Conservation (phyloP, 2,113 vertebrate genomes). For the Indicator indicator region DNA sequence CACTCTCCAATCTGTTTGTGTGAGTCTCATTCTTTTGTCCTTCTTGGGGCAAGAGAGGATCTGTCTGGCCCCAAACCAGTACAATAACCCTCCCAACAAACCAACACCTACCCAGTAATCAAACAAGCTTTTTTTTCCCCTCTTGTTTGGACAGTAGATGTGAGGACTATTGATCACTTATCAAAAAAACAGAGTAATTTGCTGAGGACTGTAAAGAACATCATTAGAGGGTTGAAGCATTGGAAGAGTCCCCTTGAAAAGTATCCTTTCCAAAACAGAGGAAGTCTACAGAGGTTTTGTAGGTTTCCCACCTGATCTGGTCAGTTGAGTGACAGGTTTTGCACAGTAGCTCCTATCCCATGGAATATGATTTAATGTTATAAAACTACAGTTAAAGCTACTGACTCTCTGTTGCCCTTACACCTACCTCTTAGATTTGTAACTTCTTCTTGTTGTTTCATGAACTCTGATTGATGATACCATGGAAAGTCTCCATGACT, state of each 20-base stretch:
- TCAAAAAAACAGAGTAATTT: conserved; percentile 28
- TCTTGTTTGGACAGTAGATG: not conserved
- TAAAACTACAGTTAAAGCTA: not conserved
- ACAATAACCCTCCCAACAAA: fast-evolving
- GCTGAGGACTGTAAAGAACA: not conserved
- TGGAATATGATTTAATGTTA: not conserved
- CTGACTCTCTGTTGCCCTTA: not conserved
- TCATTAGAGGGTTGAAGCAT: not conserved
- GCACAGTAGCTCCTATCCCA: not conserved
- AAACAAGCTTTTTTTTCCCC: not conserved
- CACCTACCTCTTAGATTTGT: not conserved
- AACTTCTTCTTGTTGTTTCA: not conserved
- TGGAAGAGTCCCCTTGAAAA: conserved; percentile 14
- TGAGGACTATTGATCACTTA: not conserved
- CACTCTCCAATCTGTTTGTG: no score
- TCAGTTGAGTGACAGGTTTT: not conserved
- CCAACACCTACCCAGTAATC: not conserved
- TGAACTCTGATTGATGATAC: not conserved
- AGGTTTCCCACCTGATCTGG: conserved; percentile 23
- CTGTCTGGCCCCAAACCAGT: no score
- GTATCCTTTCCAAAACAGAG: not conserved
- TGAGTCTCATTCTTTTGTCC: no score
- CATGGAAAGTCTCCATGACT: not conserved
- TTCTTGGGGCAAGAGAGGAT: no score
- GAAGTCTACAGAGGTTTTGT: not conserved